Conservation (phyloP, 2,113 vertebrate species). For the Pachycephala philippinensis region DNA sequence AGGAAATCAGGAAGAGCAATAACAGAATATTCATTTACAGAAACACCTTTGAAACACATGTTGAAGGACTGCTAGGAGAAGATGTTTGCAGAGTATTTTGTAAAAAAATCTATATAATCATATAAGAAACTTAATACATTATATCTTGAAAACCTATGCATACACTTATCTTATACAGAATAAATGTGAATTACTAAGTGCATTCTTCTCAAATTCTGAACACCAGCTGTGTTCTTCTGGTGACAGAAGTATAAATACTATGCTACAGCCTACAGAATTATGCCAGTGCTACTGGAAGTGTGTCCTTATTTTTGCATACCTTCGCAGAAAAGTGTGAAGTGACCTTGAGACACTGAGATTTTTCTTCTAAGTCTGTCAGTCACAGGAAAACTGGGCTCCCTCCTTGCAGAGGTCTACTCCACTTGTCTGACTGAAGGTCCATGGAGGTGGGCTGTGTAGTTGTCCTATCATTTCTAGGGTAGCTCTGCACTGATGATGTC, state of each 20-base stretch:
- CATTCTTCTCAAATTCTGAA: background rate
- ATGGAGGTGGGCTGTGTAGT: background rate
- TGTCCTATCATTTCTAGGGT: background rate
- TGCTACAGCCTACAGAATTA: background rate
- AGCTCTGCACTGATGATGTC: background rate
- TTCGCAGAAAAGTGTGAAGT: background rate
- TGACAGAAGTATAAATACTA: background rate
- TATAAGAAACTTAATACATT: background rate
- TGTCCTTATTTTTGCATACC: background rate
- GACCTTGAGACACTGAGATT: background rate
- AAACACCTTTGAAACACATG: background rate
- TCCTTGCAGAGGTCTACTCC: background rate
- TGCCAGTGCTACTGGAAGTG: background rate
- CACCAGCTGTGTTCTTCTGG: background rate
- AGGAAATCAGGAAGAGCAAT: background rate
- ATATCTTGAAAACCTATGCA: background rate
- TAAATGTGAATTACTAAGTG: background rate
- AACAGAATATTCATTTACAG: background rate
- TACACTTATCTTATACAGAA: background rate
- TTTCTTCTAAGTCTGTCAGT: background rate
- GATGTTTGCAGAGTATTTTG: background rate
- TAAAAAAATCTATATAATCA: background rate
- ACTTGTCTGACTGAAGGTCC: background rate
- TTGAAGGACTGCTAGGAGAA: background rate
- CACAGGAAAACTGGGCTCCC: background rate